Evolutionary conservation across 2,797 vertebrate species (phyloP).

Genomic region (Aldrovandia affinis): DNA sequence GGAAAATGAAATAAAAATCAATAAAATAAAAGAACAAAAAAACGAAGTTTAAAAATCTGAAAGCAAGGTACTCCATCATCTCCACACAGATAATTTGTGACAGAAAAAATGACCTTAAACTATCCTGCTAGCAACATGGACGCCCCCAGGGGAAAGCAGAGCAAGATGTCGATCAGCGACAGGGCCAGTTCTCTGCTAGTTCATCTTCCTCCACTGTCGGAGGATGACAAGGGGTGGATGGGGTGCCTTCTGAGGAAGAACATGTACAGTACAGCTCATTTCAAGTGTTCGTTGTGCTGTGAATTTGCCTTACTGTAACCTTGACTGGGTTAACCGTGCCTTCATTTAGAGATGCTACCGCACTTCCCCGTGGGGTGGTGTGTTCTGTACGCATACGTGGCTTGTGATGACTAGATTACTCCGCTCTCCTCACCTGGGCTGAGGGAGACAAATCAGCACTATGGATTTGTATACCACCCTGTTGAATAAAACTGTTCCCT

Average conservation of each 20-base stretch:
- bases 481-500: conserved; percentile 71
- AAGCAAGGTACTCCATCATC: conserved; percentile 4
- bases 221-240: background rate
- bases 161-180: background rate
- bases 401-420: conserved; percentile 59
- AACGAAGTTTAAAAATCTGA: background rate
- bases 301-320: conserved; percentile 81
- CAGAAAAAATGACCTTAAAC: background rate
- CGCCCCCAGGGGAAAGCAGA: background rate
- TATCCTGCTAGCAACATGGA: too few relatives aligned
- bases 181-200: background rate
- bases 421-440: conserved; percentile 57
- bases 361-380: conserved; percentile 22
- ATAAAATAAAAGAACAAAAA: background rate
- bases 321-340: conserved; percentile 79
- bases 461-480: conserved; percentile 66
- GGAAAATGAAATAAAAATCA: background rate
- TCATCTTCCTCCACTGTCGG: background rate
- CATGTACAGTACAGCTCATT: conserved; percentile 23
- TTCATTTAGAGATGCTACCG: conserved; percentile 77
- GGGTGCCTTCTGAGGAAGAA: background rate
- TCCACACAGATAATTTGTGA: background rate
- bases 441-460: conserved; percentile 60
- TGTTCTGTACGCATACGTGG: conserved; percentile 26
- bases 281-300: conserved; percentile 72